Base-by-base conservation (phyloP, 1,140 invertebrate genomes). In the Sipha flava region DNA sequence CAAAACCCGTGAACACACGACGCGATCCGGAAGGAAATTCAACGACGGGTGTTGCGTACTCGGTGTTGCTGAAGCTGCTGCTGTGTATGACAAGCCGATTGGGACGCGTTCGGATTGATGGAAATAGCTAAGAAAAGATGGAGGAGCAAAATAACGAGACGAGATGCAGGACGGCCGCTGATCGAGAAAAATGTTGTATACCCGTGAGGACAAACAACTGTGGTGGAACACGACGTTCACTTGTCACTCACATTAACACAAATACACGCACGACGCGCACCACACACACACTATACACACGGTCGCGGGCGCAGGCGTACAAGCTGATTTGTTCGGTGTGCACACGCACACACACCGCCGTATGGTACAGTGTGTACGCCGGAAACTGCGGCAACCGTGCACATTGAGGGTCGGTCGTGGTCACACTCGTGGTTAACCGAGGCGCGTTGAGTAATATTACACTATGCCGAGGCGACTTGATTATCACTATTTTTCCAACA, bases 151-250 rank as follows among this genome's bases (percentile, higher is more conserved):
- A n/a, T n/a, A n/a, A n/a, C n/a, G n/a, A n/a, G n/a, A n/a, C n/a
- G n/a, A 6, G 23, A 6, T 9, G 29, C 31, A 3, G 29, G 1
- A 21, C n/a, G 54, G n/a, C 6, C 59, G 29, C 1, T 47, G 14
- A 14, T 47, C 16, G 16, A 3, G 45, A 18, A 47, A 47, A 47
- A 18, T 47, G 34, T n/a, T 23, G 37, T 21, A n/a, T n/a, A n/a
- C n/a, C n/a, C n/a, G n/a, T n/a, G n/a, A n/a, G n/a, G n/a, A n/a
- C n/a, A n/a, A n/a, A n/a, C n/a, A n/a, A n/a, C n/a, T n/a, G n/a
- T n/a, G n/a, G 37, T 66, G 26, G 43, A 72, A 72, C 72, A 75
- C 70, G 47, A 75, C 72, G 49, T 75, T 75, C 72, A 54, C 49
- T 75, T 23, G 72, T 21, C 72, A 75, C 49, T 49, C 43, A 72